These are phyloP conservation scores for Polydrusus cervinus DNA, from an alignment of 2,888 invertebrate genomes.

Conservation along the genomic window DNA sequence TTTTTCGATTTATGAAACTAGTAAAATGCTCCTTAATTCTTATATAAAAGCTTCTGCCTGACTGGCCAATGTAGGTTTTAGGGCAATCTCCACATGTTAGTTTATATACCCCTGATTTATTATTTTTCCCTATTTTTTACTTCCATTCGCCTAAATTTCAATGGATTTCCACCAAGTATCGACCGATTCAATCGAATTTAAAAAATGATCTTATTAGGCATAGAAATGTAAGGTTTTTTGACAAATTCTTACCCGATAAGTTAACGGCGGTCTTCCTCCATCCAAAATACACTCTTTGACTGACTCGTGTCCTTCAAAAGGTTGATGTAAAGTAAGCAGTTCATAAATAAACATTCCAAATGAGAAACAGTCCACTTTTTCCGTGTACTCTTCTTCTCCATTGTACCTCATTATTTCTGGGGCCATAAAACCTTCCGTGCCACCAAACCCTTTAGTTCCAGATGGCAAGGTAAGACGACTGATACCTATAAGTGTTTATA, in stretches of 20 bases:
- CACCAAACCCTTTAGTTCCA: constrained; percentile 97
- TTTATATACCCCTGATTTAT: too few relatives aligned
- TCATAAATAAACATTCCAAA: constrained; percentile 99
- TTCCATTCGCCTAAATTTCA: too few relatives aligned
- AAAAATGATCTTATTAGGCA: too few relatives aligned
- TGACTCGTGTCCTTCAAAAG: constrained; percentile 97
- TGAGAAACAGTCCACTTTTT: constrained; percentile 99
- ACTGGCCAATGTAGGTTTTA: too few relatives aligned
- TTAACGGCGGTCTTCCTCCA: constrained; percentile 92
- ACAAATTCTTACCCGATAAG: constrained; percentile 79
- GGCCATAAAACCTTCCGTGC: constrained; percentile 99
- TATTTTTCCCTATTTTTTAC: too few relatives aligned
- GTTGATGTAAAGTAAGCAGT: constrained; percentile 91
- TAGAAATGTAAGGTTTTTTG: too few relatives aligned
- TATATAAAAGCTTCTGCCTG: too few relatives aligned
- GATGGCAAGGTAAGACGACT: constrained; percentile 91
- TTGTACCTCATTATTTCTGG: constrained; percentile 99
- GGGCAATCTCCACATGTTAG: too few relatives aligned
- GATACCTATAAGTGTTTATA: constrained; percentile 77
- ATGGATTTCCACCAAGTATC: too few relatives aligned
- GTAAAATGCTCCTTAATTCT: too few relatives aligned
- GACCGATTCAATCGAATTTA: too few relatives aligned
- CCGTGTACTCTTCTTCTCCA: constrained; percentile 98
- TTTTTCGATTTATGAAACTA: too few relatives aligned
- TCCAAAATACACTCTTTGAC: constrained; percentile 97